Evolutionary conservation across 1,140 invertebrate species (phyloP).

Genomic region (Aradophagus sp.): DNA sequence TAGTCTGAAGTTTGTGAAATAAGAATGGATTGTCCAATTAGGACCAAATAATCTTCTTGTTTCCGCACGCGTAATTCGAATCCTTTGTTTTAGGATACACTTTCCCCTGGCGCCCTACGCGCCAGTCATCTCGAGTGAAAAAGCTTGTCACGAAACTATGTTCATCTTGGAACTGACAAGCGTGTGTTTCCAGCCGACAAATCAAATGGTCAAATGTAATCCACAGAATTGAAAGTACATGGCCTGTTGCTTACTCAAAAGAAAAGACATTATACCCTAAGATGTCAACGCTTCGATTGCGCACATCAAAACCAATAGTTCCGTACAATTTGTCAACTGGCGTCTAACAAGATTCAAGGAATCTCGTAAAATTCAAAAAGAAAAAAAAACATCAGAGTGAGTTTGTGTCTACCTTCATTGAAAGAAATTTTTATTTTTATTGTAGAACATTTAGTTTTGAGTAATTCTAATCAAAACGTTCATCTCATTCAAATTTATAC

Average conservation of each 20-base stretch:
- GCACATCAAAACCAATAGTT: conserved; percentile 40
- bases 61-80: conserved; percentile 6
- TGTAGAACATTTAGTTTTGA: too few species aligned
- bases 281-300: conserved; percentile 79
- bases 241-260: conserved; percentile 80
- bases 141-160: conserved; percentile 83
- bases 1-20: neutral
- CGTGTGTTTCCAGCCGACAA: conserved; percentile 85
- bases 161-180: conserved; percentile 84
- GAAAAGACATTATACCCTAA: conserved; percentile 81
- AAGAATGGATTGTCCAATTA: neutral
- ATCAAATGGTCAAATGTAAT: conserved; percentile 77
- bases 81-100: conserved; percentile 59
- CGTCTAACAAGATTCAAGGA: conserved; percentile 80
- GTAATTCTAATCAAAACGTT: too few species aligned
- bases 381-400: neutral
- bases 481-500: too few species aligned
- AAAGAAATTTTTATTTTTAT: too few species aligned
- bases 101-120: conserved; percentile 82
- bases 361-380: neutral
- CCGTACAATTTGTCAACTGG: conserved; percentile 79
- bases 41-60: conserved; percentile 1
- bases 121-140: conserved; percentile 82
- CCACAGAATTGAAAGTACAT: conserved; percentile 73
- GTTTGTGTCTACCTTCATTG: too few species aligned